Conservation (phyloP, 1,140 invertebrate genomes). For the Calephelis nemesis region DNA sequence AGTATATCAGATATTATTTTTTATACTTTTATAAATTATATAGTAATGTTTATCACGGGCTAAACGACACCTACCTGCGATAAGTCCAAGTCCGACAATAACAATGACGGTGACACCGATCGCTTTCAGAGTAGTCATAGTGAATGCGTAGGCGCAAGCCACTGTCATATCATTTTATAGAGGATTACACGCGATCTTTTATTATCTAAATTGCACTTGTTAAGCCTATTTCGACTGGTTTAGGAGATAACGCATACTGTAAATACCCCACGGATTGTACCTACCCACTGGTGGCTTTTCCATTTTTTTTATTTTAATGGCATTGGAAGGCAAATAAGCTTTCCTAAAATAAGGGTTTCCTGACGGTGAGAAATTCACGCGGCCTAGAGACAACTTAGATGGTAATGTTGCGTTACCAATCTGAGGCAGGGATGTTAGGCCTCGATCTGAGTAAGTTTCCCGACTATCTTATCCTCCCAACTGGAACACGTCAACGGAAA, state of each 20-base stretch:
- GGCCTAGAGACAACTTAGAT: too few species aligned
- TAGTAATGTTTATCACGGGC: neutral
- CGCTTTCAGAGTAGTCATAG: slow-evolving; percentile 3
- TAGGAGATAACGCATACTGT: too few species aligned
- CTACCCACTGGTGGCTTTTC: neutral
- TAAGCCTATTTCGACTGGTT: slow-evolving; percentile 5
- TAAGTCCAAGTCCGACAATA: slow-evolving; percentile 29
- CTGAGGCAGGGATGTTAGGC: too few species aligned
- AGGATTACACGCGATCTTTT: neutral
- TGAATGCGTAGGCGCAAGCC: neutral
- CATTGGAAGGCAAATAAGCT: too few species aligned
- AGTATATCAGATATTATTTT: neutral
- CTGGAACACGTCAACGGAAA: too few species aligned
- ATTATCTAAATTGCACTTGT: slow-evolving; percentile 13
- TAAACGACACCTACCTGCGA: slow-evolving; percentile 35
- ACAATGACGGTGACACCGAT: slow-evolving; percentile 12
- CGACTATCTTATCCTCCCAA: too few species aligned
- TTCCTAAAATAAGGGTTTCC: too few species aligned
- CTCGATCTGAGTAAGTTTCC: too few species aligned
- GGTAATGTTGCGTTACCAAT: too few species aligned
- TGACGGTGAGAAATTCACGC: too few species aligned
- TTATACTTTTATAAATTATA: neutral
- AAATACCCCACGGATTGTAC: neutral
- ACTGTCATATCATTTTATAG: neutral
- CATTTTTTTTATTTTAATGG: too few species aligned